These are phyloP conservation scores for Spatulosminthurus flaviceps DNA, from an alignment of 2,888 invertebrate genomes.

Conservation along the genomic window DNA sequence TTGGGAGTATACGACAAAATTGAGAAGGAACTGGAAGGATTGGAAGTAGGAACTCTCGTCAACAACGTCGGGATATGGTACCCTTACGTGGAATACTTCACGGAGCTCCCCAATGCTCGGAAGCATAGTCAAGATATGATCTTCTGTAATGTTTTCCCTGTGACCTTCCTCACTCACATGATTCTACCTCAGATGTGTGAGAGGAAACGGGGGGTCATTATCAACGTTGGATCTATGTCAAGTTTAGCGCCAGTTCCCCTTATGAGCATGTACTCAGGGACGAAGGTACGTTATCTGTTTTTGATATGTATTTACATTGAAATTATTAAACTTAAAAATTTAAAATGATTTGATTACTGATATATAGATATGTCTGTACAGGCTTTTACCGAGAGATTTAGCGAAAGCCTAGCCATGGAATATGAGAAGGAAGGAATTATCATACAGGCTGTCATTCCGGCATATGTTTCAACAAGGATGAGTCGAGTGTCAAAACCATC, in stretches of 20 bases:
- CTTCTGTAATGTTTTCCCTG: slow-evolving; percentile 80
- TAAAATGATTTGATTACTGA: not conserved
- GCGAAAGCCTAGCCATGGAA: slow-evolving; percentile 79
- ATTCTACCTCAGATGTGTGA: slow-evolving; percentile 88
- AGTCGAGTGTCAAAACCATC: slow-evolving; percentile 77
- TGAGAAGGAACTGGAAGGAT: slow-evolving; percentile 72
- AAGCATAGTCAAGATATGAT: slow-evolving; percentile 75
- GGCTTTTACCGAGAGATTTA: slow-evolving; percentile 84
- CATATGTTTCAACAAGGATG: slow-evolving; percentile 92
- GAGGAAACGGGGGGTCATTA: slow-evolving; percentile 81
- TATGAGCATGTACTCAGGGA: not conserved
- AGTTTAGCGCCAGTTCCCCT: slow-evolving; percentile 83
- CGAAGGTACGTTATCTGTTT: slow-evolving; percentile 58
- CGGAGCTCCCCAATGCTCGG: slow-evolving; percentile 68
- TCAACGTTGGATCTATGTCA: slow-evolving; percentile 88
- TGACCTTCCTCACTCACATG: slow-evolving; percentile 84
- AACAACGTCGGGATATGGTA: slow-evolving; percentile 94
- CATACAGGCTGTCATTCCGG: slow-evolving; percentile 84
- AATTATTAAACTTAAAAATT: too few relatives aligned
- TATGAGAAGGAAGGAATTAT: slow-evolving; percentile 78
- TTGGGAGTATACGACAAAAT: slow-evolving; percentile 79
- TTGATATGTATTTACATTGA: too few relatives aligned
- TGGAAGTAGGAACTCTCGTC: slow-evolving; percentile 86
- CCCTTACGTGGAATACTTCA: slow-evolving; percentile 76
- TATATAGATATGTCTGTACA: too few relatives aligned